Percentiles rank a stretch among this genome's conserved stretches.
Evolutionary conservation across 2,888 invertebrate species (phyloP).

Genomic region (Xiphydria camelus): DNA sequence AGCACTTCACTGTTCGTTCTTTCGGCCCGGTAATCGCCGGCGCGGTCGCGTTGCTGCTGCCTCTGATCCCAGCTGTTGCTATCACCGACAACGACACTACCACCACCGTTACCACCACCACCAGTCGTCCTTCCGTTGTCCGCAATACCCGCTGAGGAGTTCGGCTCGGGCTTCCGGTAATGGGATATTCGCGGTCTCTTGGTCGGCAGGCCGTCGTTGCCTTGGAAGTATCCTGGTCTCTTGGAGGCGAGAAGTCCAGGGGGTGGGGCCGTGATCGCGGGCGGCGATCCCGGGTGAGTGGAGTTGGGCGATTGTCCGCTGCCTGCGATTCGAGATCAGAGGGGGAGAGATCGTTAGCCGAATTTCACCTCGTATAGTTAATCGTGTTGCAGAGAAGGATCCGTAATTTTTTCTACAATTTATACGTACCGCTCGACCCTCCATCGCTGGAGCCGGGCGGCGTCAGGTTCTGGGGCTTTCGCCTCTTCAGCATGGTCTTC

Average conservation of each 20-base stretch:
- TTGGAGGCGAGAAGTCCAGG: slow-evolving; percentile 63
- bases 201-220: slow-evolving; percentile 63
- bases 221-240: slow-evolving; percentile 67
- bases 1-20: slow-evolving; percentile 46
- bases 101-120: slow-evolving; percentile 27
- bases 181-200: slow-evolving; percentile 89
- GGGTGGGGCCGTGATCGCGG: slow-evolving; percentile 56
- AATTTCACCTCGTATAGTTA: too few relatives aligned
- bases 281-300: slow-evolving; percentile 75
- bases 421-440: slow-evolving; percentile 64
- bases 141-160: slow-evolving; percentile 43
- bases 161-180: slow-evolving; percentile 67
- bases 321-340: slow-evolving; percentile 49
- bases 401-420: neutral
- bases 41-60: slow-evolving; percentile 30
- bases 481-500: slow-evolving; percentile 82
- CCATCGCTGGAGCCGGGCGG: slow-evolving; percentile 86
- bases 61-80: slow-evolving; percentile 32
- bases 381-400: too few relatives aligned
- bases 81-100: slow-evolving; percentile 22
- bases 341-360: neutral
- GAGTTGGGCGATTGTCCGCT: slow-evolving; percentile 80
- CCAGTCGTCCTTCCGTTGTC: slow-evolving; percentile 41
- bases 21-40: slow-evolving; percentile 44
- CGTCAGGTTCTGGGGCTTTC: slow-evolving; percentile 89